A percentile compares a stretch with the other conserved stretches of the same genome.
phyloP scores from a whole-genome alignment of 2,797 vertebrate species.

The Myoxocephalus aenaeus region DNA sequence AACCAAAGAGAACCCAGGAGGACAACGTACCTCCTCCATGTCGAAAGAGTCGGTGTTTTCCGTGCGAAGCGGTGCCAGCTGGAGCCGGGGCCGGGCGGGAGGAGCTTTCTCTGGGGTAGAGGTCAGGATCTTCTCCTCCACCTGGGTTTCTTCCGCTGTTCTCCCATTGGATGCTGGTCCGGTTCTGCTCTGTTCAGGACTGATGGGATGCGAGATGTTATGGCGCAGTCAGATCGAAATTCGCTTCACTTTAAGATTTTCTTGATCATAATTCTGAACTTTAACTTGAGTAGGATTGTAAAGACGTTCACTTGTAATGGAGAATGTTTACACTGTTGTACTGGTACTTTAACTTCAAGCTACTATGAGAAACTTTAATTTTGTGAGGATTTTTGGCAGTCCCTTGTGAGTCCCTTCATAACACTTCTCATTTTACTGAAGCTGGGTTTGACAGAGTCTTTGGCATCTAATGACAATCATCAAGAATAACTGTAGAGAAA shows the following conservation, averaged over 20 bases:
- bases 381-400: background rate
- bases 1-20: conserved; percentile 6
- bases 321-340: background rate
- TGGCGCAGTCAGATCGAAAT: background rate
- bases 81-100: conserved; percentile 77
- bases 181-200: conserved; percentile 46
- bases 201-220: conserved; percentile 27
- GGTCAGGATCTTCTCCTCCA: conserved; percentile 39
- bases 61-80: conserved; percentile 83
- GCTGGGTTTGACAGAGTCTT: too few species aligned
- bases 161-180: conserved; percentile 36
- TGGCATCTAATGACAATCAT: too few species aligned
- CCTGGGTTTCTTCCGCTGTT: conserved; percentile 68
- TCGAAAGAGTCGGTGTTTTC: conserved; percentile 95
- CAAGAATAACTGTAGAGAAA: background rate
- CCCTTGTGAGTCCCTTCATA: too few species aligned
- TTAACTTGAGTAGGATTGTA: background rate
- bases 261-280: background rate
- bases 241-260: background rate
- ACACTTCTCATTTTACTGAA: too few species aligned
- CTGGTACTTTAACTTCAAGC: background rate
- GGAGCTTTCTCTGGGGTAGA: conserved; percentile 63
- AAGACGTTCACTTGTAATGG: background rate
- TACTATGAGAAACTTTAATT: background rate
- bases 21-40: conserved; percentile 92